phyloP scores from a whole-genome alignment of 2,888 invertebrate genomes.

The Pilophorus perplexus region DNA sequence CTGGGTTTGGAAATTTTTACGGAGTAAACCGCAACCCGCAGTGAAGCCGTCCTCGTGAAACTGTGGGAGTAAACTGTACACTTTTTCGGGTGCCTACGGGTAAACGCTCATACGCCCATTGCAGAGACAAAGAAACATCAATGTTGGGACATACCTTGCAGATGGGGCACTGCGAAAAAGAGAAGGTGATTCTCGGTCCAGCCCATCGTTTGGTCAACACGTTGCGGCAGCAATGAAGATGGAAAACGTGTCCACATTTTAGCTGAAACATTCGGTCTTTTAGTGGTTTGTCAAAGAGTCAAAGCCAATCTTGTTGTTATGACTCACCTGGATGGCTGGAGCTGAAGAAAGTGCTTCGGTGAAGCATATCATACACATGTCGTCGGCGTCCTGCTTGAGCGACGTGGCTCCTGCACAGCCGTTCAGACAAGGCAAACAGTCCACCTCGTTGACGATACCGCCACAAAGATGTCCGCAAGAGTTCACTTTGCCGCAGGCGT shows the following conservation, averaged over 20 bases:
- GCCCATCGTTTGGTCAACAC: slow-evolving; percentile 86
- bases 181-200: slow-evolving; percentile 93
- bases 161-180: slow-evolving; percentile 93
- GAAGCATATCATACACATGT: slow-evolving; percentile 99
- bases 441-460: slow-evolving; percentile 80
- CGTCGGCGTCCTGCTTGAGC: slow-evolving; percentile 93
- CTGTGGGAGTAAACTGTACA: too few relatives aligned
- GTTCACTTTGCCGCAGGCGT: slow-evolving; percentile 79
- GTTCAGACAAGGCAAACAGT: slow-evolving; percentile 86
- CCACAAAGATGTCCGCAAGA: slow-evolving; percentile 91
- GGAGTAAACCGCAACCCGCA: too few relatives aligned
- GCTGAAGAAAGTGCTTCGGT: slow-evolving; percentile 94
- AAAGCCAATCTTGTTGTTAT: neutral
- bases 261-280: too few relatives aligned
- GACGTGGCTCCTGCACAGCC: slow-evolving; percentile 62
- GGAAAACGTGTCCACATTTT: slow-evolving; percentile 94
- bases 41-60: too few relatives aligned
- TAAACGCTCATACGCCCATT: too few relatives aligned
- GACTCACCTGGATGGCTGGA: slow-evolving; percentile 78
- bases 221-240: slow-evolving; percentile 83
- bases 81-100: too few relatives aligned
- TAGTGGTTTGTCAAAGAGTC: neutral
- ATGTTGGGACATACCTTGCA: slow-evolving; percentile 92
- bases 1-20: too few relatives aligned
- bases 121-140: too few relatives aligned